Base-by-base conservation (phyloP, 1,140 invertebrate species). In the Aphelenchoides avenae region DNA sequence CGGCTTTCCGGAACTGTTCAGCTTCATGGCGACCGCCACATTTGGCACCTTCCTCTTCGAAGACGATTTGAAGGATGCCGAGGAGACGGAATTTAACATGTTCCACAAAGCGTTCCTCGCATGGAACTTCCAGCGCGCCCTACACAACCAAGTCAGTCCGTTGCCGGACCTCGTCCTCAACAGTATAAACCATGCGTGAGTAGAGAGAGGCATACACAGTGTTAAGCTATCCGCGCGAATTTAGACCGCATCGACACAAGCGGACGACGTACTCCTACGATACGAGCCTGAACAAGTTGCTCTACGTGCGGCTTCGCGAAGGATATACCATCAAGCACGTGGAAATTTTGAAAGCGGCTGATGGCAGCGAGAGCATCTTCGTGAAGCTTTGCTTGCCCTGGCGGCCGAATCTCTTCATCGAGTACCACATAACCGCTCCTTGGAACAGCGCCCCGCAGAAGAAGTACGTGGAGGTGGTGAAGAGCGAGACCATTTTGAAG, bases 1-100 rank as follows among this genome's bases (percentile, higher is more conserved):
- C 1, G 83, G 86, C 24, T 87, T 84, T 76, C 72, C 82, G 43
- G 87, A 89, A 75, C 78, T 89, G 15, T 82, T 90, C 79, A 81
- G 86, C 68, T 89, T 89, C 72, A 82, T 90, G 57, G 82, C 88
- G 31, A 82, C 82, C 39, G 86, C 87, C 20, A 89, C 88, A 13
- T 84, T 86, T 72, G 88, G 88, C 34, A 83, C 83, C 51, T 88
- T 86, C 73, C 81, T 88, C 42, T 42, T 52, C 27, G 54, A 75
- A 44, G 60, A 56, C 59, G 20, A 73, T 61, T 46, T 78, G 70
- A 50, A 41, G 55, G 56, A 57, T 75, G 56, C 77, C 75, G 42
- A 7, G 20, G 39, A 29, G 6, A 6, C 9, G 39, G 36, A 36
- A 3, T 18, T 86, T 76, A 89, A 88, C 78, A 72, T 81, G 39